phyloP scores from a whole-genome alignment of 2,113 vertebrate genomes.

The Burhinus bistriatus region DNA sequence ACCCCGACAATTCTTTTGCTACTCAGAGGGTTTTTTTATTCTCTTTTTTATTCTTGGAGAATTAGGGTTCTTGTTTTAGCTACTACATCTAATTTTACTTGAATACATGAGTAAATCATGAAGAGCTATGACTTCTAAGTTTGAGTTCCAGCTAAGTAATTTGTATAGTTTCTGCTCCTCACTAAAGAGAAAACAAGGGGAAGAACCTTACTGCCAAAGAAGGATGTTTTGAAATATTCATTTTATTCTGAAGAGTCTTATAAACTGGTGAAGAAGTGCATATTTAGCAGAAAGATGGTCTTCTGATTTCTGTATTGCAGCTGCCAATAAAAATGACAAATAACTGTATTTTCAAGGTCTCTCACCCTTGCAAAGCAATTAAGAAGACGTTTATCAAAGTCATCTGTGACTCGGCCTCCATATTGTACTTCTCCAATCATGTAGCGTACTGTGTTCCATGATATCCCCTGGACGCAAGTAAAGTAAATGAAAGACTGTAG shows the following conservation, averaged over 20 bases:
- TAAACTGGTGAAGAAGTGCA: not conserved
- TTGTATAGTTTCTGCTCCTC: not conserved
- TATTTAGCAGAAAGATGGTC: not conserved
- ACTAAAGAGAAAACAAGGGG: not conserved
- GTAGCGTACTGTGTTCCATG: slow-evolving; percentile 76
- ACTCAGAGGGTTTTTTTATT: not conserved
- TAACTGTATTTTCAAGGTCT: not conserved
- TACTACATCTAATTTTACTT: not conserved
- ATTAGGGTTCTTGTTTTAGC: not conserved
- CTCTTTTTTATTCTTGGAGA: not conserved
- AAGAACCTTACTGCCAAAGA: not conserved
- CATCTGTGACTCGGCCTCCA: slow-evolving; percentile 79
- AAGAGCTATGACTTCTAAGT: not conserved
- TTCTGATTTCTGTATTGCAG: not conserved
- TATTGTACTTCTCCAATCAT: slow-evolving; percentile 84
- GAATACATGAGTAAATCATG: not conserved
- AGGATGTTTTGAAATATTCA: not conserved
- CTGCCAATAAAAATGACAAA: not conserved
- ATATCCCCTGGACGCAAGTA: slow-evolving; percentile 69
- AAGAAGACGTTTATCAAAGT: slow-evolving; percentile 80
- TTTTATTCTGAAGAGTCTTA: not conserved
- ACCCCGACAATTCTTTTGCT: not conserved
- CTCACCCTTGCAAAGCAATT: slow-evolving; percentile 80
- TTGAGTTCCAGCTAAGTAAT: not conserved
- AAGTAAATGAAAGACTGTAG: not conserved